Evolutionary conservation across 35 echinoderm and acorn worm species (phyloP), one percentile per base, ranked within the genome.

Genomic region (Ophiothrix spiculata): DNA sequence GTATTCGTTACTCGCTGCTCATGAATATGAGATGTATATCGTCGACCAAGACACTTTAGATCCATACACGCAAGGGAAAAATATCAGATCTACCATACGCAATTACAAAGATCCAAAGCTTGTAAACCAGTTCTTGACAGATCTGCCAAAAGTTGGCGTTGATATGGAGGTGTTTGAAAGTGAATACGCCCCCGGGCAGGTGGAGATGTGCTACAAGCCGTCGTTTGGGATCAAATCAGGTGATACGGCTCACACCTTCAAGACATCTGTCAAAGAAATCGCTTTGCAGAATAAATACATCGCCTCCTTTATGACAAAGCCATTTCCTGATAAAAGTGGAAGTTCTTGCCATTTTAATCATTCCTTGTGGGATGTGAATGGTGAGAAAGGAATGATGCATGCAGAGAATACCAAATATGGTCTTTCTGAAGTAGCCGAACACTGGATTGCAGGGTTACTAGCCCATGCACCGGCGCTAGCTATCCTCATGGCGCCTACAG

Each of bases 1-100:
- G 0, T 76, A 80, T 31, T 78, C 60, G 37, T 33, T 97, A 1
- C 74, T 90, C 4, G 81, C 92, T 29, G 83, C 83, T 17, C 84
- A 82, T 64, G 94, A 92, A 46, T 80, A 97, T 64, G 94, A 97
- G 77, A 93, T 93, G 54, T 93, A 87, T 56, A 39, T 97, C 28
- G 85, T 97, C 0, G 79, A 93, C 60, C 40, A 87, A 35, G 60
- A 90, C 21, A 80, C 84, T 10, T 81, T 76, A 46, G 75, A 93
- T 74, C 91, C 94, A 16, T 40, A 93, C 3, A 75, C 76, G 28
- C 63, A 83, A 21, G 39, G 79, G 42, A 12, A 15, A 1, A 90
- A 90, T 56, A 31, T 80, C 1, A 77, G 75, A 34, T 80, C 94
- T 1, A 93, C 94, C n/a, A 2, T 97, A 25, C 91, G 90, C 16